phyloP scores from a whole-genome alignment of 2,797 vertebrate species.

The Florisuga fusca region DNA sequence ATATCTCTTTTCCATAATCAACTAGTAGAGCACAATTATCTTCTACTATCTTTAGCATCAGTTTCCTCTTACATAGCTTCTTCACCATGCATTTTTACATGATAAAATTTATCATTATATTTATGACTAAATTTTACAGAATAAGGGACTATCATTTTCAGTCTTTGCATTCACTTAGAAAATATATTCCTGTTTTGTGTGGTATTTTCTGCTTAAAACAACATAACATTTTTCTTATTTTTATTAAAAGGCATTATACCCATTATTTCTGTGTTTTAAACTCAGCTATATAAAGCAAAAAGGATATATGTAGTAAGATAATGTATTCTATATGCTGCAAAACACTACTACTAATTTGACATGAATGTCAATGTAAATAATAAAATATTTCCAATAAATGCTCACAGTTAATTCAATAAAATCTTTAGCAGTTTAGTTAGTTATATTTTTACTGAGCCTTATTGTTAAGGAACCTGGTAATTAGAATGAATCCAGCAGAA shows the following conservation, averaged over 20 bases:
- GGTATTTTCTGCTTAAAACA: not conserved
- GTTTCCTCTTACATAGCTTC: not conserved
- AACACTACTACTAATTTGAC: not conserved
- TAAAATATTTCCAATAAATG: not conserved
- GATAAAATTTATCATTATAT: not conserved
- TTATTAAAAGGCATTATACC: not conserved
- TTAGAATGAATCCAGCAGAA: not conserved
- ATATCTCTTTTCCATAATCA: not conserved
- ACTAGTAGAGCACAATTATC: not conserved
- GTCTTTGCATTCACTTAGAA: not conserved
- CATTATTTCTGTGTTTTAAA: conserved; percentile 36
- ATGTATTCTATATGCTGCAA: not conserved
- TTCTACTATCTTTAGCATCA: not conserved
- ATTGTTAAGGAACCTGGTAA: not conserved
- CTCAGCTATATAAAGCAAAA: not conserved
- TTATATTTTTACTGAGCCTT: not conserved
- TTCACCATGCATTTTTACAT: not conserved
- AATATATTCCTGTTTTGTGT: conserved; percentile 8
- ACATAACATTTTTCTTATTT: not conserved
- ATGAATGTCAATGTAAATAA: not conserved
- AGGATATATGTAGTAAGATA: not conserved
- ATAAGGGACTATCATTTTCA: not conserved
- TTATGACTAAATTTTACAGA: not conserved
- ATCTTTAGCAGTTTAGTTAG: not conserved
- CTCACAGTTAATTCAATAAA: not conserved